Conservation (phyloP, 2,888 invertebrate genomes). For the Diplazon laetatorius region DNA sequence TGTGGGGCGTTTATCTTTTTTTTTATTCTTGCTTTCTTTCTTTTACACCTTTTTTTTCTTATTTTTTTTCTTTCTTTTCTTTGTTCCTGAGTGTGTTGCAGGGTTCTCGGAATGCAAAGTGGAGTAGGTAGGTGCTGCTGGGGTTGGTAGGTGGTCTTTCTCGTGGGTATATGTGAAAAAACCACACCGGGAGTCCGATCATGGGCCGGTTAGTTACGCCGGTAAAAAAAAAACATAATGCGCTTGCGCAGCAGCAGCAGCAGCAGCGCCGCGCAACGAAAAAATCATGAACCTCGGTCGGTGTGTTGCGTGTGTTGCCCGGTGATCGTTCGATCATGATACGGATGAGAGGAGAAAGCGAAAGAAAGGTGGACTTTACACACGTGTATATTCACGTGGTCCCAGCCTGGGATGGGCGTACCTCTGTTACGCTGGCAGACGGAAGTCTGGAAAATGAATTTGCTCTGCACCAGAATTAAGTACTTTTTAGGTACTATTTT, state of each 20-base stretch:
- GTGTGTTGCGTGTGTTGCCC: too few relatives aligned
- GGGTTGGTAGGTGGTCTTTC: constrained; percentile 55
- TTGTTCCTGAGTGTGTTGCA: constrained; percentile 36
- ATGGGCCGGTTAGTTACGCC: constrained; percentile 54
- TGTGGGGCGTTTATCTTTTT: constrained; percentile 1
- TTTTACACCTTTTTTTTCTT: too few relatives aligned
- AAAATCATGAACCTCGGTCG: too few relatives aligned
- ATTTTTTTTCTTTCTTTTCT: too few relatives aligned
- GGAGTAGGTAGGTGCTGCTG: constrained; percentile 25
- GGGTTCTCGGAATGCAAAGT: constrained; percentile 49
- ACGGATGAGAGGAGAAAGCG: constrained; percentile 50
- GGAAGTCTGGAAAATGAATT: too few relatives aligned
- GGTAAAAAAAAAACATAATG: constrained; percentile 55
- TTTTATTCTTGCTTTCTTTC: too few relatives aligned
- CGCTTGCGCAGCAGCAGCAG: constrained; percentile 24
- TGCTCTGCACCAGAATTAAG: too few relatives aligned
- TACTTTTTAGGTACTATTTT: too few relatives aligned
- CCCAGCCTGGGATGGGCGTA: too few relatives aligned
- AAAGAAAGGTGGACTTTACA: constrained; percentile 26
- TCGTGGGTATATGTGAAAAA: constrained; percentile 42
- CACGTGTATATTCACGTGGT: too few relatives aligned
- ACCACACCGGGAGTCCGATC: constrained; percentile 41
- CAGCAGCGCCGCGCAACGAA: constrained; percentile 13
- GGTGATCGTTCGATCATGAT: constrained; percentile 35
- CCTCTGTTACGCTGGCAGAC: too few relatives aligned